Conservation (phyloP, 2,797 vertebrate species). For the Borostomias antarcticus region DNA sequence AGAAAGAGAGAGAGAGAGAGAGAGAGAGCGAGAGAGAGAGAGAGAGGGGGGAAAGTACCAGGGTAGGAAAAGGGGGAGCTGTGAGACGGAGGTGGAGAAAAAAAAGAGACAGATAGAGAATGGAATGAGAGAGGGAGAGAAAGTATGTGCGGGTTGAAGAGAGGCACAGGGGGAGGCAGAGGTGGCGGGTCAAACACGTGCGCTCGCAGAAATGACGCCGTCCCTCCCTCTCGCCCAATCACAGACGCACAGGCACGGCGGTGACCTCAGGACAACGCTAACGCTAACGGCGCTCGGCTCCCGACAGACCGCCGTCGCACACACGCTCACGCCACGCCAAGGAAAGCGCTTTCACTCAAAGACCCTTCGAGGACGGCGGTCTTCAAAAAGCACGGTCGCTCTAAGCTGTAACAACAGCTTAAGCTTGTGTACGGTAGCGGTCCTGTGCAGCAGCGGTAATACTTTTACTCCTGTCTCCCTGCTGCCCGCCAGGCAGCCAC, state of each 20-base stretch:
- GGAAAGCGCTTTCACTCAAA: background rate
- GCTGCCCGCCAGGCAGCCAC: slow-evolving; percentile 22
- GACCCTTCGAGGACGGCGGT: too few species aligned
- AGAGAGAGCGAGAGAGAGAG: too few species aligned
- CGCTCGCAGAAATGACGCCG: background rate
- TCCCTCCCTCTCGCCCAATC: too few species aligned
- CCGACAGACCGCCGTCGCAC: background rate
- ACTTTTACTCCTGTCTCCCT: background rate
- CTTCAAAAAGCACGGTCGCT: too few species aligned
- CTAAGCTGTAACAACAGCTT: too few species aligned
- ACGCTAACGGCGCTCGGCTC: background rate
- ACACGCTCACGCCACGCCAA: background rate
- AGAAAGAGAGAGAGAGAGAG: too few species aligned
- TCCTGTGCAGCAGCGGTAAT: too few species aligned
- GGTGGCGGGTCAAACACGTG: background rate
- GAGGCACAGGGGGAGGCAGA: background rate
- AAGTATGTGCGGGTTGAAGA: background rate
- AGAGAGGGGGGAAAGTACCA: too few species aligned
- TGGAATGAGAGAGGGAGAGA: background rate
- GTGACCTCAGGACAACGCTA: background rate
- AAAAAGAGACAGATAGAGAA: background rate
- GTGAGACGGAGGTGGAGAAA: background rate
- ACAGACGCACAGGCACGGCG: background rate
- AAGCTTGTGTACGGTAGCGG: too few species aligned
- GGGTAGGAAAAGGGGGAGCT: background rate